Evolutionary conservation across 2,888 invertebrate species (phyloP).

Genomic region (Gnatocerus cornutus): DNA sequence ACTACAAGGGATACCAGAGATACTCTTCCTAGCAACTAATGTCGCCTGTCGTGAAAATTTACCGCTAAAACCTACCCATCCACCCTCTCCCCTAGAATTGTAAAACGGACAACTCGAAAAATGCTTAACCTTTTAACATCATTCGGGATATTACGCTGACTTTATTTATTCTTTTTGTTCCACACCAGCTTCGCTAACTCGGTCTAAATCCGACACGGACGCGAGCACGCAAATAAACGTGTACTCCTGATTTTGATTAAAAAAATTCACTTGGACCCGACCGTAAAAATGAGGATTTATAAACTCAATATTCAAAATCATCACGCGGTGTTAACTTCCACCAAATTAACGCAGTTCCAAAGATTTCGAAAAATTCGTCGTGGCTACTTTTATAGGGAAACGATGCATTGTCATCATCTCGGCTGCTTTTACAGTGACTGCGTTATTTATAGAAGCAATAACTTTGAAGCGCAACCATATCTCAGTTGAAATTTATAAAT

Average conservation of each 20-base stretch:
- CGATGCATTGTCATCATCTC: too few species aligned
- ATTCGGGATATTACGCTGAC: conserved; percentile 33
- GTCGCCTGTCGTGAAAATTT: conserved; percentile 63
- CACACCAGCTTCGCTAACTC: conserved; percentile 27
- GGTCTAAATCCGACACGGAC: conserved; percentile 28
- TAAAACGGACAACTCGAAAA: conserved; percentile 48
- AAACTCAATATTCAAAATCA: conserved; percentile 24
- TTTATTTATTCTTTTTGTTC: conserved; percentile 37
- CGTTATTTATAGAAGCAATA: conserved; percentile 17
- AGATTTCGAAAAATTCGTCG: too few species aligned
- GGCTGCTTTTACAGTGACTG: not conserved
- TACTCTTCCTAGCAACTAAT: conserved; percentile 58
- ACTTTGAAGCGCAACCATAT: conserved; percentile 17
- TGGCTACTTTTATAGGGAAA: too few species aligned
- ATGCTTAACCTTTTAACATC: conserved; percentile 47
- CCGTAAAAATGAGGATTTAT: conserved; percentile 20
- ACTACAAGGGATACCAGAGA: conserved; percentile 58
- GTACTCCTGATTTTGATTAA: conserved; percentile 25
- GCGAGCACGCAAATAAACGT: conserved; percentile 21
- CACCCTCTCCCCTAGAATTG: conserved; percentile 46
- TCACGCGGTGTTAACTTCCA: conserved; percentile 14
- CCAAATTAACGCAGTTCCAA: conserved; percentile 12
- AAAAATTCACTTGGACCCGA: conserved; percentile 17
- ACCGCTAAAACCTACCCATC: conserved; percentile 60
- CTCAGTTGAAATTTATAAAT: conserved; percentile 23